Base-by-base conservation (phyloP, 2,888 invertebrate genomes). In the Buathra laborator region DNA sequence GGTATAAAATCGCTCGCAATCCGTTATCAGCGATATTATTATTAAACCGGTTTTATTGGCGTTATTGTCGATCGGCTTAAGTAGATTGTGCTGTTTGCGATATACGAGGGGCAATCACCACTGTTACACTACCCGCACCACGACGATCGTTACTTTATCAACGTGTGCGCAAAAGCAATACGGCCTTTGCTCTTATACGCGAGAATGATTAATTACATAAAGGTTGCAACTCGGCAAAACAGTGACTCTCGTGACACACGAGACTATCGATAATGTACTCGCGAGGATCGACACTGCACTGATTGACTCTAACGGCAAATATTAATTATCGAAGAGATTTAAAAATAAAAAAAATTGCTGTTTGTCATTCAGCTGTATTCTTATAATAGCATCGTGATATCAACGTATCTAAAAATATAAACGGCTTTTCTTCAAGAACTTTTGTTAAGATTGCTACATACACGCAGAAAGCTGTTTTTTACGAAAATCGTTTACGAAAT, bases 141-240 rank as follows among this genome's bases (percentile, higher is more conserved):
- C 46, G 59, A 24, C 75, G 68, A 72, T 78, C 71, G 71, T 79
- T 79, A 62, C 74, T 78, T 84, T 84, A 74, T 84, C 77, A 84
- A 78, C 62, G 24, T 32, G n/a, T 48, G 80, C 62, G 62, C 64
- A 66, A 16, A 56, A 56, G 56, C 56, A 56, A 24, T 24, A 10
- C 56, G 19, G 56, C 56, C 56, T 56, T 53, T 56, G 12, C 64
- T 46, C 51, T 29, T 32, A 66, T 29, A 56, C 43, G 53, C 75
- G 51, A 46, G 68, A 78, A 78, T 84, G 84, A 84, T 84, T 84
- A 81, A 84, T 84, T 68, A 48, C 81, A 44, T n/a, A 64, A 81
- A 75, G 64, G 67, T 62, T 59, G 59, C 72, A 62, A 46, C 43
- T 46, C 67, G 48, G 77, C 51, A 74, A 77, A 83, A 77, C 70